These are phyloP conservation scores for Bombus polaris DNA, from an alignment of 1,140 invertebrate species.

Conservation along the genomic window DNA sequence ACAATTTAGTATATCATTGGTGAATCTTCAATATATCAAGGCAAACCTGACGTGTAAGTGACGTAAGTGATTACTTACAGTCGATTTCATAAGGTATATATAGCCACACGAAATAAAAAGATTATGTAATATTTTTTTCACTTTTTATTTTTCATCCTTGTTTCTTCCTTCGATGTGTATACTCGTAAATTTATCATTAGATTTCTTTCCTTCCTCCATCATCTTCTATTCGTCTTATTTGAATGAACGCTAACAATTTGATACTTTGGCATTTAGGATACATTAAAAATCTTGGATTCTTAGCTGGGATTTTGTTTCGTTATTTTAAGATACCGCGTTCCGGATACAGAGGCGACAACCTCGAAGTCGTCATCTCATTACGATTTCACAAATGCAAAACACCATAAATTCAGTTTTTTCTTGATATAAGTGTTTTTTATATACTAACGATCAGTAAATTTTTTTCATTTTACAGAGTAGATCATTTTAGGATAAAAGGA, in stretches of 20 bases:
- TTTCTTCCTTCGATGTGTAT: too few relatives aligned
- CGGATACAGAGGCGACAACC: not conserved
- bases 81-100: constrained; percentile 40
- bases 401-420: not conserved
- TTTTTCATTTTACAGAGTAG: not conserved
- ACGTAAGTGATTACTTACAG: constrained; percentile 1
- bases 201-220: not conserved
- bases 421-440: not conserved
- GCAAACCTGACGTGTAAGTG: not conserved
- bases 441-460: not conserved
- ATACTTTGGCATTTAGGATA: not conserved
- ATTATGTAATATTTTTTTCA: constrained; percentile 10
- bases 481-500: not conserved
- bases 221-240: not conserved
- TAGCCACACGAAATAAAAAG: too few relatives aligned
- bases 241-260: not conserved
- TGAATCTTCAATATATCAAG: not conserved
- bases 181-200: not conserved
- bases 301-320: not conserved
- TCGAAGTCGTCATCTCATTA: not conserved
- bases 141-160: not conserved
- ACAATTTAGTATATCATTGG: constrained; percentile 8
- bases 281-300: not conserved
- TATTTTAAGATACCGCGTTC: not conserved
- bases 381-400: not conserved